A percentile compares a stretch with the other conserved stretches of the same genome.
Conservation (phyloP, 1,140 invertebrate species). For the Pectinophora gossypiella region DNA sequence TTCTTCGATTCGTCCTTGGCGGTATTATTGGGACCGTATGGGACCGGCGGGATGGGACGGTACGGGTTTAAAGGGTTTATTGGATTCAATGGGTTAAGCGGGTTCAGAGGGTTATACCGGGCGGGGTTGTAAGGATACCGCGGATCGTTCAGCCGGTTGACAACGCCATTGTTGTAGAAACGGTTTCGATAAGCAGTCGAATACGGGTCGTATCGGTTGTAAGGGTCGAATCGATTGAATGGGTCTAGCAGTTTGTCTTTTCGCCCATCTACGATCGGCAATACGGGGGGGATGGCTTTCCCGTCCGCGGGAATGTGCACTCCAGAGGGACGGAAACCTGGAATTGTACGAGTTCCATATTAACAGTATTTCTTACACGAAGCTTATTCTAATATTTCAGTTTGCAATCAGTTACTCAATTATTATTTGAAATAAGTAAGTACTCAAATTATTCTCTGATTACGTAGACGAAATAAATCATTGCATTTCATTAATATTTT, state of each 20-base stretch:
- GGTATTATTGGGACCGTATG: background rate
- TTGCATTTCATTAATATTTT: too few species aligned
- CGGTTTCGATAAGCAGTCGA: slow-evolving; percentile 29
- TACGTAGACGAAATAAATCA: too few species aligned
- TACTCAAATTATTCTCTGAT: too few species aligned
- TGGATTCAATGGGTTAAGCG: background rate
- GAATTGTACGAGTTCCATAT: too few species aligned
- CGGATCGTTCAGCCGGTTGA: slow-evolving; percentile 26
- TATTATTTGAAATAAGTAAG: too few species aligned
- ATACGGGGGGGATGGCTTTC: slow-evolving; percentile 23
- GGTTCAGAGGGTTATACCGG: background rate
- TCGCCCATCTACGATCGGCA: slow-evolving; percentile 15
- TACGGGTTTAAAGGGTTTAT: slow-evolving; percentile 25
- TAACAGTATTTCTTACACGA: too few species aligned
- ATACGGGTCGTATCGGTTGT: slow-evolving; percentile 33
- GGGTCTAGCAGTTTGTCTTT: slow-evolving; percentile 33
- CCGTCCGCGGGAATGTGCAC: slow-evolving; percentile 56
- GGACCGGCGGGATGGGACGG: slow-evolving; percentile 7
- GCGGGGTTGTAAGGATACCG: slow-evolving; percentile 27
- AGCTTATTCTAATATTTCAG: too few species aligned
- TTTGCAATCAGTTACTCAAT: too few species aligned
- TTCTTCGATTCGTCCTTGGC: background rate
- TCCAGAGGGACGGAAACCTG: slow-evolving; percentile 63
- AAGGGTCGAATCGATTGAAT: slow-evolving; percentile 10
- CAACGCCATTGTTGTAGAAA: slow-evolving; percentile 24